A percentile compares a stretch with the other conserved stretches of the same genome.
These are phyloP conservation scores for Philopedon plagiatum DNA, from an alignment of 2,888 invertebrate genomes.

Conservation along the genomic window DNA sequence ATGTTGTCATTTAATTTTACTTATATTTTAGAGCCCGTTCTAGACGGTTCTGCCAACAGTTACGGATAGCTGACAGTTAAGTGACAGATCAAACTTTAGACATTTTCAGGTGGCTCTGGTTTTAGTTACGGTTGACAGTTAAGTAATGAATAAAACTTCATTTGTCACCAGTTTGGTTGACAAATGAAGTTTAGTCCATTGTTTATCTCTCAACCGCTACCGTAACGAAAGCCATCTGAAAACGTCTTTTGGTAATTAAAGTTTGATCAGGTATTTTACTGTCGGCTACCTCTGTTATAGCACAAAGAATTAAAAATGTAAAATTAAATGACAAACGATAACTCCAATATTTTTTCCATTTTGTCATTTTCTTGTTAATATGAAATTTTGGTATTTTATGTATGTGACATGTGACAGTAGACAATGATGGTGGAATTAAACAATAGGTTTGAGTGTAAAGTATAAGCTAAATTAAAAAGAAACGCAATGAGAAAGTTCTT, in stretches of 20 bases:
- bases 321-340: background rate
- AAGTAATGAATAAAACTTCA: too few relatives aligned
- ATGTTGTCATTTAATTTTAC: background rate
- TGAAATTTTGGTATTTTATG: constrained; percentile 13
- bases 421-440: constrained; percentile 9
- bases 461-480: constrained; percentile 9
- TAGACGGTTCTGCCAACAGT: too few relatives aligned
- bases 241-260: too few relatives aligned
- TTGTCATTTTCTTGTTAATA: background rate
- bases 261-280: too few relatives aligned
- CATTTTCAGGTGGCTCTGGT: too few relatives aligned
- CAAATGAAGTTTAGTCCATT: too few relatives aligned
- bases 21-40: background rate
- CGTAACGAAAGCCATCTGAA: too few relatives aligned
- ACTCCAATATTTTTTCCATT: background rate
- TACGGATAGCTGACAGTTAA: background rate
- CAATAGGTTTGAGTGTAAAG: background rate
- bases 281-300: background rate
- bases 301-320: background rate
- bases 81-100: background rate
- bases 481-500: background rate
- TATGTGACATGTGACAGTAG: constrained; percentile 12
- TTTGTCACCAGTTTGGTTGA: too few relatives aligned
- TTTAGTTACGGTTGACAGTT: too few relatives aligned
- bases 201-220: too few relatives aligned